These are phyloP conservation scores for Microplitis manilae DNA, from an alignment of 2,888 invertebrate genomes.

Conservation along the genomic window DNA sequence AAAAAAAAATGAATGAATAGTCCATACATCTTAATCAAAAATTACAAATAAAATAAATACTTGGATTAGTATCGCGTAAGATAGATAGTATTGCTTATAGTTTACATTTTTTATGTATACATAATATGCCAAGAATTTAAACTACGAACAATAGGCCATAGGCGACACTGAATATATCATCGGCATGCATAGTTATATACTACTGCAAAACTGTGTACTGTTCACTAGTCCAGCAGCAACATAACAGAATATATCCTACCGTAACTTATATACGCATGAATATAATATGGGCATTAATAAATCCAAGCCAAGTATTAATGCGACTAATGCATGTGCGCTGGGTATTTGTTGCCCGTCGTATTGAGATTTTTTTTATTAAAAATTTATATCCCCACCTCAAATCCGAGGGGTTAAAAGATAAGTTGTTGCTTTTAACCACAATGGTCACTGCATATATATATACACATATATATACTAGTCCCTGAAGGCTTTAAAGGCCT, in stretches of 20 bases:
- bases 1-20: too few relatives aligned
- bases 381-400: neutral
- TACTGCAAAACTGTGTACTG: slow-evolving; percentile 43
- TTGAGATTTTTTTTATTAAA: neutral
- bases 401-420: neutral
- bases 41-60: neutral
- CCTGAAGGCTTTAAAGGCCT: too few relatives aligned
- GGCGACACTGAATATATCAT: slow-evolving; percentile 67
- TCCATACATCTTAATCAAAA: too few relatives aligned
- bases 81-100: slow-evolving; percentile 36
- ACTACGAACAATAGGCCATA: slow-evolving; percentile 61
- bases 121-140: slow-evolving; percentile 37
- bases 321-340: slow-evolving; percentile 67
- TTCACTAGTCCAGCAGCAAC: slow-evolving; percentile 38
- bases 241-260: slow-evolving; percentile 51
- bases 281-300: slow-evolving; percentile 70
- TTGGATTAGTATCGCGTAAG: slow-evolving; percentile 21
- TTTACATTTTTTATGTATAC: slow-evolving; percentile 26
- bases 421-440: neutral
- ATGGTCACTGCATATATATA: neutral
- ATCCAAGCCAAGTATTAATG: slow-evolving; percentile 68
- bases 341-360: slow-evolving; percentile 61
- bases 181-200: slow-evolving; percentile 49
- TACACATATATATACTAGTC: neutral
- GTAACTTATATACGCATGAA: slow-evolving; percentile 57